These are phyloP conservation scores for Monopterus albus DNA, from an alignment of 2,113 vertebrate genomes.

Conservation along the genomic window DNA sequence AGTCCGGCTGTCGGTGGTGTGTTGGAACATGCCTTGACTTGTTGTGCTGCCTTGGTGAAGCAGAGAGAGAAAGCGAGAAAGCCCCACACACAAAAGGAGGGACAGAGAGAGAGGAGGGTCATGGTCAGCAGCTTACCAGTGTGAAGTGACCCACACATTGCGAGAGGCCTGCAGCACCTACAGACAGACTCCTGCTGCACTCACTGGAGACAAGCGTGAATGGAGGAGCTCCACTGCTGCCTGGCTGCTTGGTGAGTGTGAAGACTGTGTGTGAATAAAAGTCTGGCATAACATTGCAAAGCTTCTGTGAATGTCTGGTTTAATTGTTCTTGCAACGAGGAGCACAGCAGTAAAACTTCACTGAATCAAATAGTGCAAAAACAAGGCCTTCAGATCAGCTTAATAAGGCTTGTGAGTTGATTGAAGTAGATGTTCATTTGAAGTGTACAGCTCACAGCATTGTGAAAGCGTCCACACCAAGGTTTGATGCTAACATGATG, in stretches of 20 bases:
- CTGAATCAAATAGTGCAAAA: constrained; percentile 3
- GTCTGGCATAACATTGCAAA: constrained; percentile 26
- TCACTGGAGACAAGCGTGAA: constrained; percentile 11
- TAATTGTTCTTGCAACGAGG: constrained; percentile 14
- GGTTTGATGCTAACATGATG: constrained; percentile 41
- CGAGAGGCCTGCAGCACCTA: constrained; percentile 24
- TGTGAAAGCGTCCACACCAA: constrained; percentile 25
- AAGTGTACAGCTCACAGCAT: neutral
- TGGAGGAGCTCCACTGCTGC: constrained; percentile 27
- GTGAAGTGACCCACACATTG: constrained; percentile 47
- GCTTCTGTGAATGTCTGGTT: constrained; percentile 8
- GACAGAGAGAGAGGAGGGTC: constrained; percentile 19
- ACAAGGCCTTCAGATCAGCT: constrained; percentile 11
- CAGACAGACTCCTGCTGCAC: constrained; percentile 28
- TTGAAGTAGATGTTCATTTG: neutral
- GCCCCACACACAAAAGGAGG: constrained; percentile 6
- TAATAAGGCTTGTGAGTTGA: neutral
- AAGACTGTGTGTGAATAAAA: constrained; percentile 21
- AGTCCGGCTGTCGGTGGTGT: constrained; percentile 69
- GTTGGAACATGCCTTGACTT: constrained; percentile 86
- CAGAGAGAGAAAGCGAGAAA: constrained; percentile 19
- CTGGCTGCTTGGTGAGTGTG: constrained; percentile 54
- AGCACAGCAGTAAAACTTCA: constrained; percentile 3
- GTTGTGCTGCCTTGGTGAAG: constrained; percentile 72
- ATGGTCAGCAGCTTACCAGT: constrained; percentile 56